These are phyloP conservation scores for Noctua janthina DNA, from an alignment of 2,888 invertebrate genomes.

Conservation along the genomic window DNA sequence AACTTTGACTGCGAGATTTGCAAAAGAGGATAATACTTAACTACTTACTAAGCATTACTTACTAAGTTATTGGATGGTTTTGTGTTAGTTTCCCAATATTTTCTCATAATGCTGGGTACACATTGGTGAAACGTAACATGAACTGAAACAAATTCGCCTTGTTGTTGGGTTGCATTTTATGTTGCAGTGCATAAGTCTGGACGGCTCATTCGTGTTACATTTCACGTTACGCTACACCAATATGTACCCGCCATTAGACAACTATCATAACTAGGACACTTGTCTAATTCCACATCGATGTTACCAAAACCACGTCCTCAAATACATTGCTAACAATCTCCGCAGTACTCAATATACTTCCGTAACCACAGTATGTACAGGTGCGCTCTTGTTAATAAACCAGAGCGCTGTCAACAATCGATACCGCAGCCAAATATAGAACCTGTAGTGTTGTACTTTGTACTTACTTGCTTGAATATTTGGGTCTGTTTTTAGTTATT, in stretches of 20 bases:
- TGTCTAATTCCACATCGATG: not conserved
- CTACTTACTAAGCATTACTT: no score
- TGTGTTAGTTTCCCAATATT: no score
- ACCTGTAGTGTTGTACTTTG: not conserved
- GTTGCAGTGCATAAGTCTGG: no score
- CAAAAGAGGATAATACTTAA: no score
- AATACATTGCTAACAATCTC: slow-evolving; percentile 10
- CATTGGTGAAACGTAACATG: no score
- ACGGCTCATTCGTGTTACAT: no score
- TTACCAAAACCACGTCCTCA: not conserved
- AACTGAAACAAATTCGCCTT: no score
- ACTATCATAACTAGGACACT: not conserved
- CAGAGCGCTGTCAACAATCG: slow-evolving; percentile 37
- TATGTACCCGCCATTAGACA: no score
- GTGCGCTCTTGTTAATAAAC: slow-evolving; percentile 28
- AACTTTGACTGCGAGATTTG: no score
- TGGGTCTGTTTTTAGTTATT: not conserved
- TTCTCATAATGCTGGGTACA: no score
- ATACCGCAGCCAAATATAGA: slow-evolving; percentile 45
- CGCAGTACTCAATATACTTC: not conserved
- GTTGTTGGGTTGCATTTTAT: no score
- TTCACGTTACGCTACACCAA: no score
- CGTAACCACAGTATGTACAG: slow-evolving; percentile 18
- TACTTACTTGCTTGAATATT: not conserved
- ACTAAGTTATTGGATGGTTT: not conserved